Conservation (phyloP, 23 tunicate species). For the Trididemnum clinides region DNA sequence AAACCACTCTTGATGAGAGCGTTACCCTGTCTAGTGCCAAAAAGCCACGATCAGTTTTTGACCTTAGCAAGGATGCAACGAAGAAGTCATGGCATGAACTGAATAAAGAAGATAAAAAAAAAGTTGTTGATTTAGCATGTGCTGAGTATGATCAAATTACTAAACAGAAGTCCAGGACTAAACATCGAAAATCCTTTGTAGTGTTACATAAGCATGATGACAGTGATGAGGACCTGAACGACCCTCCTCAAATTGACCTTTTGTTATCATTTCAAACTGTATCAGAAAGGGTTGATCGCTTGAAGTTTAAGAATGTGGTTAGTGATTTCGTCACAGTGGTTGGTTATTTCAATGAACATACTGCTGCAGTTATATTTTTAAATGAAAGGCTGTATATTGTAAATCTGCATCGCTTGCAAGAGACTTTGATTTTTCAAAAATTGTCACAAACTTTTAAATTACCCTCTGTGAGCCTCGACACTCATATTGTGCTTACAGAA, state of each 20-base stretch:
- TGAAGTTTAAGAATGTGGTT: background rate
- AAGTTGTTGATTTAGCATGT: constrained; percentile 2
- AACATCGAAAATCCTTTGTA: background rate
- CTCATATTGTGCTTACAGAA: background rate
- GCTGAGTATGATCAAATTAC: constrained; percentile 18
- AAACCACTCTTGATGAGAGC: constrained; percentile 30
- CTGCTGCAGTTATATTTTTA: background rate
- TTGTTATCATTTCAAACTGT: too few species aligned
- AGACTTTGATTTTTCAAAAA: constrained; percentile 8
- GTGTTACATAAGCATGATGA: background rate
- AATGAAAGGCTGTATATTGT: background rate
- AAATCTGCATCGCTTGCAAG: constrained; percentile 31
- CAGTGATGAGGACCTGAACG: background rate
- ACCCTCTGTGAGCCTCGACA: constrained; percentile 3
- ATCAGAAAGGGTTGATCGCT: background rate
- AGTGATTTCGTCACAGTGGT: background rate
- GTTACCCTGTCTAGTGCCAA: background rate
- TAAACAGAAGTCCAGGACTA: background rate
- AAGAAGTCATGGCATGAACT: constrained; percentile 10
- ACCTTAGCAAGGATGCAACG: background rate
- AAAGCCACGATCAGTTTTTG: constrained; percentile 40
- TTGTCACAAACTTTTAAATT: background rate
- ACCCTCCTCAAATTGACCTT: background rate
- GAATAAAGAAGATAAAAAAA: background rate
- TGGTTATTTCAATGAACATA: background rate